These are phyloP conservation scores for Aporophyla nigra DNA, from an alignment of 2,888 invertebrate genomes.

Conservation along the genomic window DNA sequence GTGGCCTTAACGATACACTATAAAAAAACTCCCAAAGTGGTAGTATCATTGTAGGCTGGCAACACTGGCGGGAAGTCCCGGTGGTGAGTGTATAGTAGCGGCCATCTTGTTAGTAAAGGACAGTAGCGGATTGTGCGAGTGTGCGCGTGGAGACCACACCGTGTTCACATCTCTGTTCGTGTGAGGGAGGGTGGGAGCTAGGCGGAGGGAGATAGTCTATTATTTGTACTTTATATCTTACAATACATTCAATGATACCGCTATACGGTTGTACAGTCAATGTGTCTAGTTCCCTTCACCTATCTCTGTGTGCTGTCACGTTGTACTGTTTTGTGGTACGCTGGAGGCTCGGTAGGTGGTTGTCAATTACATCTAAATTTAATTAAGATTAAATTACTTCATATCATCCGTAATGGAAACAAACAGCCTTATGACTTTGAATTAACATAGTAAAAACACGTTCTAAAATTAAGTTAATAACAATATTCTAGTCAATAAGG, in stretches of 20 bases:
- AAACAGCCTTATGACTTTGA: neutral
- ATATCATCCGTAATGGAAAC: neutral
- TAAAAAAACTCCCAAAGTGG: slow-evolving; percentile 56
- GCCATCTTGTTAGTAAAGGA: slow-evolving; percentile 87
- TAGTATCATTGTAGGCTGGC: slow-evolving; percentile 49
- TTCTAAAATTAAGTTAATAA: slow-evolving; percentile 9
- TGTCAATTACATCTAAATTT: slow-evolving; percentile 2
- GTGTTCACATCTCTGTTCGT: slow-evolving; percentile 79
- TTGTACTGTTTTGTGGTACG: slow-evolving; percentile 58
- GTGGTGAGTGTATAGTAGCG: slow-evolving; percentile 78
- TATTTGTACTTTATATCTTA: slow-evolving; percentile 21
- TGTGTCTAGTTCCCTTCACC: slow-evolving; percentile 71
- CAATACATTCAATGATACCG: slow-evolving; percentile 18
- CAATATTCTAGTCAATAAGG: neutral
- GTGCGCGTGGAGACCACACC: slow-evolving; percentile 89
- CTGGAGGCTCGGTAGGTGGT: slow-evolving; percentile 56
- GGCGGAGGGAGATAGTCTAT: slow-evolving; percentile 67
- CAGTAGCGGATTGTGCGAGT: slow-evolving; percentile 88
- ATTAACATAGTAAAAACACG: slow-evolving; percentile 8
- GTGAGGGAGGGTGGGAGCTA: slow-evolving; percentile 68
- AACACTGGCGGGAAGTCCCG: slow-evolving; percentile 64
- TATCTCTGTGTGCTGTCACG: slow-evolving; percentile 65
- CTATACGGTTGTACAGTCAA: slow-evolving; percentile 26
- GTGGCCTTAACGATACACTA: slow-evolving; percentile 82
- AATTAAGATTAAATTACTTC: slow-evolving; percentile 3